Evolutionary conservation across 2,113 vertebrate genomes (phyloP), one percentile per base, ranked within the genome.

Genomic region (Actenoides hombroni): DNA sequence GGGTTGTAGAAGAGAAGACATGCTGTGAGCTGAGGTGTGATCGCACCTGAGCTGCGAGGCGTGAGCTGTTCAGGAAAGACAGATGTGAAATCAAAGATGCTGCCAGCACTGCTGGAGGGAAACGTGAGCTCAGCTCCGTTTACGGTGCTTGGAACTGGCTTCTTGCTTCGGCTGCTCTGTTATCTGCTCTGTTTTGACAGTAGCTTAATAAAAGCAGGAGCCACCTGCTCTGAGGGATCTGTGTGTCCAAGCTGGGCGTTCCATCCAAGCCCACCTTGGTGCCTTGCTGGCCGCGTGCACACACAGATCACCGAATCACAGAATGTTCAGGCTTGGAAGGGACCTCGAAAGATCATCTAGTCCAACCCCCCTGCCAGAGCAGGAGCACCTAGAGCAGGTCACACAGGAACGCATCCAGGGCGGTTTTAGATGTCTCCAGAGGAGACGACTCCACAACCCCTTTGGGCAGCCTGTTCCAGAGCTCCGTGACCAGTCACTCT

Each of bases 101-200:
- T 25, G 16, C 54, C 85, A 60, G 39, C 53, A 23, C 60, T 56
- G 51, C 71, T 35, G 6, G 67, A 61, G 23, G 35, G 83, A 31
- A 37, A 49, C 0, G 0, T 23, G 49, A 95, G 44, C 56, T 88
- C 1, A 0, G 35, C 46, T 85, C 81, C 33, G 48, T 75, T 63
- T 70, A 3, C 0, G 0, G n/a, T 83, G 33, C 56, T 74, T 74
- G 13, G 59, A 96, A 74, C 0, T n/a, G 68, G 60, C 39, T 93
- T 88, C 88, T 51, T 63, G 46, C 77, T 93, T 70, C 64, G 92
- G 79, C 65, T 68, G 33, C 56, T 92, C 42, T 68, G 18, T 49
- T 83, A 57, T 42, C 57, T 37, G 71, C 73, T 31, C 31, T 61
- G n/a, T 53, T 95, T 64, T 40, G 51, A 64, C 65, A 90, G 59